Base-by-base conservation (phyloP, 2,888 invertebrate species). In the Lypha dubia region DNA sequence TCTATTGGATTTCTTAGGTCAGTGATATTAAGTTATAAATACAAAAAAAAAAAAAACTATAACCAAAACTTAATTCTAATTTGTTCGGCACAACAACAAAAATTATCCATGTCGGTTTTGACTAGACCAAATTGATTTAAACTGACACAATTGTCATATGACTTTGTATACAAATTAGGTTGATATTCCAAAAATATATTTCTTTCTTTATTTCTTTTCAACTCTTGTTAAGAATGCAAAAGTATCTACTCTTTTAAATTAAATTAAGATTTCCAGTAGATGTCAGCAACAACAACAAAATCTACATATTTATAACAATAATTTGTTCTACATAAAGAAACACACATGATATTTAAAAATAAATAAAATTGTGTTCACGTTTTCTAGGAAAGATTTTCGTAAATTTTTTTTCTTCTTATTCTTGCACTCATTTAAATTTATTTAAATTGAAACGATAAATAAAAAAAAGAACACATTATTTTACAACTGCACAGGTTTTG, bases 181-280 rank as follows among this genome's bases (percentile, higher is more conserved):
- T 70, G 51, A 75, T 38, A 75, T 75, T 81, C 75, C 68, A 75
- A 75, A 81, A 81, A 81, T 81, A 81, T 49, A 35, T 79, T 79
- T 49, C 56, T 79, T 79, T 46, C 56, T n/a, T n/a, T n/a, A n/a
- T n/a, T 67, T 58, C 53, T 53, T 41, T 75, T 20, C 8, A 56
- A 53, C 15, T 53, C 41, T 75, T 20, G 53, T 65, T 65, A 53
- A 75, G 22, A 76, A 67, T 76, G 56, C 75, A 76, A 75, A 75
- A 53, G 28, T 15, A 32, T 32, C 7, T 44, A 65, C 24, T 60
- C 60, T 79, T 70, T 68, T 49, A 77, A 62, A 80, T 81, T 68
- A 77, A 80, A 81, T 81, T 75, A 76, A 76, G 51, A 84, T 80
- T 84, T 80, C 67, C 79, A 76, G 73, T 56, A 81, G 24, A 73